These are phyloP conservation scores for Polydrusus tereticollis DNA, from an alignment of 2,888 invertebrate genomes.

Conservation along the genomic window DNA sequence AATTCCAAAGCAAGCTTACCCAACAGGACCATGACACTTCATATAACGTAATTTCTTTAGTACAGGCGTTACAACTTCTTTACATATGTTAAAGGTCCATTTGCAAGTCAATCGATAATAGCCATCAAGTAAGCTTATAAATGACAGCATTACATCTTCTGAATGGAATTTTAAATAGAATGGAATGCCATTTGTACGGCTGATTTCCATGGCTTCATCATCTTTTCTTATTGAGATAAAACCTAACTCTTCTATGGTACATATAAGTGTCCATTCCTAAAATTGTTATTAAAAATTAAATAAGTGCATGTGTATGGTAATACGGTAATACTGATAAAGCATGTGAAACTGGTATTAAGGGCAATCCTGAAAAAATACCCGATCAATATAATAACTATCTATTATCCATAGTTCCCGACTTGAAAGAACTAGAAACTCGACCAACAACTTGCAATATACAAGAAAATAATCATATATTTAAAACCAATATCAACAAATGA, in stretches of 20 bases:
- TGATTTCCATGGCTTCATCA: constrained; percentile 81
- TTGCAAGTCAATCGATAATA: constrained; percentile 89
- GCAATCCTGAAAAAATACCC: no score
- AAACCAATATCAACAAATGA: no score
- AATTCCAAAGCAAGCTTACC: constrained; percentile 70
- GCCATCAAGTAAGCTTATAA: constrained; percentile 86
- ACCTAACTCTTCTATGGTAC: constrained; percentile 86
- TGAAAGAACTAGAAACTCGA: no score
- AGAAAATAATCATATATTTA: no score
- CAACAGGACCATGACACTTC: constrained; percentile 85
- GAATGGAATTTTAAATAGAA: constrained; percentile 80
- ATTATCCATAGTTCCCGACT: no score
- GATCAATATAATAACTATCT: no score
- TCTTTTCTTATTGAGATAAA: constrained; percentile 79
- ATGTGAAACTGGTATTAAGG: neutral
- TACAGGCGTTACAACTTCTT: constrained; percentile 84
- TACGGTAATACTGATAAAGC: neutral
- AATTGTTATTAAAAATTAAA: constrained; percentile 48
- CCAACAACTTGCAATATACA: no score
- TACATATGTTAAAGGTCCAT: constrained; percentile 92
- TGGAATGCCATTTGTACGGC: constrained; percentile 82
- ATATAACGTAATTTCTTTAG: constrained; percentile 78
- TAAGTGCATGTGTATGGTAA: no score
- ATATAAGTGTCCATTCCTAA: constrained; percentile 78
- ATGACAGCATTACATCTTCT: constrained; percentile 78